Evolutionary conservation across 2,113 vertebrate genomes (phyloP).

Genomic region (Dolichallabes microphthalmus): DNA sequence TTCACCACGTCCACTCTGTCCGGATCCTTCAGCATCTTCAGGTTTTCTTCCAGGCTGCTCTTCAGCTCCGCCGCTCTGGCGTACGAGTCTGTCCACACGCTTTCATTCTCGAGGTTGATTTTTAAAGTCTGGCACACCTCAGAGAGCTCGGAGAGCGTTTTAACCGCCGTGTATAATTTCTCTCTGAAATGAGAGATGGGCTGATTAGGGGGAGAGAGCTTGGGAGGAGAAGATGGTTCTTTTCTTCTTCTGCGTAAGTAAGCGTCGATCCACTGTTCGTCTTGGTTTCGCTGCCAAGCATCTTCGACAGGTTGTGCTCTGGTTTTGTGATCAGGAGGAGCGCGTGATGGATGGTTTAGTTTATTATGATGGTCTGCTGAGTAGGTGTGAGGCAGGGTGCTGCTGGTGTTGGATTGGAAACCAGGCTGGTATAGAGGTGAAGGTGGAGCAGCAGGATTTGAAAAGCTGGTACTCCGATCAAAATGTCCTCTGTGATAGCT

Average conservation of each 20-base stretch:
- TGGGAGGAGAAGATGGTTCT: neutral
- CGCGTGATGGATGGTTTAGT: neutral
- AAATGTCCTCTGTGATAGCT: conserved; percentile 19
- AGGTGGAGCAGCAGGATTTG: neutral
- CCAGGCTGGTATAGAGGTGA: conserved; percentile 11
- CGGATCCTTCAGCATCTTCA: conserved; percentile 65
- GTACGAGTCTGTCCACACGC: conserved; percentile 65
- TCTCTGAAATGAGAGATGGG: conserved; percentile 55
- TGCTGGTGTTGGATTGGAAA: neutral
- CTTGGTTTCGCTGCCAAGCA: conserved; percentile 51
- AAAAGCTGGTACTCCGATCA: conserved; percentile 1
- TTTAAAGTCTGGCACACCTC: conserved; percentile 65
- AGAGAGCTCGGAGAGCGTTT: conserved; percentile 69
- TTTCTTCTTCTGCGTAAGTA: conserved; percentile 54
- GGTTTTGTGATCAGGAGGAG: neutral
- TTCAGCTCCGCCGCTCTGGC: conserved; percentile 50
- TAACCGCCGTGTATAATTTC: conserved; percentile 64
- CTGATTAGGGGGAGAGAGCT: neutral
- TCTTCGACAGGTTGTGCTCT: conserved; percentile 35
- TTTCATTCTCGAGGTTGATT: conserved; percentile 59
- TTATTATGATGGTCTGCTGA: neutral
- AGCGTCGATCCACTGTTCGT: conserved; percentile 61
- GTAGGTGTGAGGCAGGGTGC: neutral
- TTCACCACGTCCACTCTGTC: conserved; percentile 57
- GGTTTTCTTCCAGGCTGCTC: conserved; percentile 58